Base-by-base conservation (phyloP, 2,888 invertebrate genomes). In the Serripes groenlandicus region DNA sequence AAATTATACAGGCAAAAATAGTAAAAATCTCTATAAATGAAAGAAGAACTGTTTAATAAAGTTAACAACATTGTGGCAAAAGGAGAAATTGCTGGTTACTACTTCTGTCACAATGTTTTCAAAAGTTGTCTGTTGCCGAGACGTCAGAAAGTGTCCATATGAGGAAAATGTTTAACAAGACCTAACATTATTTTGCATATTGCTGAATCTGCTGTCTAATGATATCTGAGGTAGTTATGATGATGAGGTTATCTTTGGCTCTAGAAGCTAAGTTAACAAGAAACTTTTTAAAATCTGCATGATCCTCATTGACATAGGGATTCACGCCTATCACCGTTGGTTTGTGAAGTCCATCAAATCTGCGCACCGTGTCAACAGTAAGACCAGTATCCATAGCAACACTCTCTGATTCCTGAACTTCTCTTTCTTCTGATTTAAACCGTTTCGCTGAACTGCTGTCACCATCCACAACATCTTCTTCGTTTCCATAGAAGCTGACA, bases 341-440 rank as follows among this genome's bases (percentile, higher is more conserved):
- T 58, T 88, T 90, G 75, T 91, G 90, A 3, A 92, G 77, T 21
- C 92, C 92, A 88, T 91, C 91, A 76, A 91, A 92, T n/a, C 89
- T 30, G 34, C 88, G 81, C 9, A 92, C 91, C 1, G 91, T 91
- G 66, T 91, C 91, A 64, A 92, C 86, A 30, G 75, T 75, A 56
- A 86, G 66, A 26, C 78, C 72, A 23, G 62, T 72, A 28, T 81
- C 78, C 52, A 68, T 37, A 30, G 74, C 52, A 28, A 64, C 73
- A 37, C 15, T 34, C 28, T 58, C 52, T 9, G 0, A n/a, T 23
- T 35, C 56, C 26, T 21, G 37, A 18, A n/a, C 21, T 34, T 70
- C 34, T 15, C 34, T 32, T 32, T 49, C 32, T 35, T 26, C 37
- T 32, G 32, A 23, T 26, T 70, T 54, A 9, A 54, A 21, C 23